Evolutionary conservation across 1,140 invertebrate species (phyloP).

Genomic region (Odontomachus brunneus): DNA sequence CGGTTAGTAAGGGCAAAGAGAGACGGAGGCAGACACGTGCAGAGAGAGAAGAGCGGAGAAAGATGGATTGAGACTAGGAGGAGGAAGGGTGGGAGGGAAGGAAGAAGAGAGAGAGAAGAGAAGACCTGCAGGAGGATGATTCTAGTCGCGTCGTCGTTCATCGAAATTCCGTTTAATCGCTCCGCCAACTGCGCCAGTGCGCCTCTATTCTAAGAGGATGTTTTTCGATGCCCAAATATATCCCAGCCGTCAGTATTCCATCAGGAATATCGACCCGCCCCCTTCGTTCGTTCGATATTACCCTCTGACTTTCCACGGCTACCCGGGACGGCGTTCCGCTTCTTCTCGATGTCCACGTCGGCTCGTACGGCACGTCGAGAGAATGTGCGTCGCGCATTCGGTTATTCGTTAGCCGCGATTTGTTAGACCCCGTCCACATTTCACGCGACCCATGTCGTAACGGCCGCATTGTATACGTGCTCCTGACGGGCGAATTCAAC

Average conservation of each 20-base stretch:
- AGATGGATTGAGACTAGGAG: neutral
- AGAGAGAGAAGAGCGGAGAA: neutral
- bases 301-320: conserved; percentile 6
- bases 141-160: conserved; percentile 61
- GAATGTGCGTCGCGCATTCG: neutral
- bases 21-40: no score
- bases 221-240: conserved; percentile 41
- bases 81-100: neutral
- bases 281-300: conserved; percentile 32
- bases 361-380: neutral
- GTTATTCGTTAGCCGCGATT: neutral
- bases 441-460: neutral
- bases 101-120: no score
- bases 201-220: conserved; percentile 27
- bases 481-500: neutral
- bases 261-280: conserved; percentile 35
- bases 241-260: conserved; percentile 36
- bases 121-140: conserved; percentile 20
- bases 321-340: neutral
- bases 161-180: conserved; percentile 71
- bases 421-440: neutral
- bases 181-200: conserved; percentile 32
- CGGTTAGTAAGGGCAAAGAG: neutral
- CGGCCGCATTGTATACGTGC: neutral
- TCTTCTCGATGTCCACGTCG: conserved; percentile 26